Base-by-base conservation (phyloP, 2,113 vertebrate species). In the Marmota monax region DNA sequence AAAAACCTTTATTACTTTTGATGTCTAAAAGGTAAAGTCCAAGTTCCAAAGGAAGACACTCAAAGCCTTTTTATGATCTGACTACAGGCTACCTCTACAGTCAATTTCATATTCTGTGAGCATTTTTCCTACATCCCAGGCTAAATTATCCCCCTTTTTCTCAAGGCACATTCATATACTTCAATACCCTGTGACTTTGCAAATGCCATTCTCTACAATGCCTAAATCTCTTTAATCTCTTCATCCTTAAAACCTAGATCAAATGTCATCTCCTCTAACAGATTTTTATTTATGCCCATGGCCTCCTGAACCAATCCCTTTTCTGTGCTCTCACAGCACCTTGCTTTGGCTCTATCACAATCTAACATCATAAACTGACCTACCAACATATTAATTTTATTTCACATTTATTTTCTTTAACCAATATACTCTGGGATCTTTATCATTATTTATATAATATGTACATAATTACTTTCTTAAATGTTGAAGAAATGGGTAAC, bases 361-460 rank as follows among this genome's bases (percentile, higher is more conserved):
- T 2, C 20, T 34, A 90, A 13, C 70, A 83, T 67, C 20, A 88
- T 88, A 79, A 80, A 67, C 4, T 72, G n/a, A 17, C 53, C 86
- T 76, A 65, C 13, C 23, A 67, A 76, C 27, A 48, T 14, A 48
- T 23, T 37, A 70, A 56, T 34, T 79, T 45, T 72, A 69, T 51
- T 72, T 88, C 39, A 29, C 51, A 53, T 72, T 91, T 84, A 84
- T 48, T 85, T 89, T 92, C 58, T 45, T 78, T 74, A 78, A 61
- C 74, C 45, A 83, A 39, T 48, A 61, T 23, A 53, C 65, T 80
- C 27, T 84, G 34, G 73, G 25, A 91, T 70, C 42, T 12, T 45
- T 61, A 93, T 23, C 37, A 70, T 93, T 69, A 89, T 51, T 89
- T 85, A 42, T 70, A 48, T 29, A 80, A 63, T 20, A 94, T 12